These are phyloP conservation scores for Palaemon carinicauda DNA, from an alignment of 1,140 invertebrate species.

Conservation along the genomic window DNA sequence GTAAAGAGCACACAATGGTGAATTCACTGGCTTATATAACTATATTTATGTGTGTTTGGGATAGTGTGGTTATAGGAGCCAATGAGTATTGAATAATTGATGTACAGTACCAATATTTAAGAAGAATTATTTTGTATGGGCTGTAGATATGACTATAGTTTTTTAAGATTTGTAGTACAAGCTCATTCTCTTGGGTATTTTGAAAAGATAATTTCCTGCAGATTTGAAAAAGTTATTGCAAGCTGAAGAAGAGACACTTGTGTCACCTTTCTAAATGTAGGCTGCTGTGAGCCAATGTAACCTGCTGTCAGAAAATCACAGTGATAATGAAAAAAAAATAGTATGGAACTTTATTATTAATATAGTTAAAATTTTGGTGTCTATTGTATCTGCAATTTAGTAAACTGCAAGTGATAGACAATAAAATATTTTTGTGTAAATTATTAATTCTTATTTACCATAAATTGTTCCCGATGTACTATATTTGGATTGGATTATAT, in stretches of 20 bases:
- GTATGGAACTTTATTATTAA: background rate
- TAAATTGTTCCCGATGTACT: too few species aligned
- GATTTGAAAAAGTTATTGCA: background rate
- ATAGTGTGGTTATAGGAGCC: background rate
- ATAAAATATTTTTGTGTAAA: conserved; percentile 50
- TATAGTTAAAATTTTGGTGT: conserved; percentile 36
- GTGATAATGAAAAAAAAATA: background rate
- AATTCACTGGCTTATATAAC: too few species aligned
- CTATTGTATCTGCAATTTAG: conserved; percentile 47
- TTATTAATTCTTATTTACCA: background rate
- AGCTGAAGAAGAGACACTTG: background rate
- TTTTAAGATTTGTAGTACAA: conserved; percentile 30
- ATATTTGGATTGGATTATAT: too few species aligned
- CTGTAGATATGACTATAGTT: conserved; percentile 29
- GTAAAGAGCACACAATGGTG: too few species aligned
- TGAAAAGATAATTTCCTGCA: conserved; percentile 4
- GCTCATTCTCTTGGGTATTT: conserved; percentile 9
- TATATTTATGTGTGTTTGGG: background rate
- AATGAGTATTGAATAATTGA: background rate
- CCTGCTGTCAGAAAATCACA: background rate
- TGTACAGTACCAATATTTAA: background rate
- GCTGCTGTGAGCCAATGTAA: background rate
- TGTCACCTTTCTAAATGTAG: too few species aligned
- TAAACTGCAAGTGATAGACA: conserved; percentile 48
- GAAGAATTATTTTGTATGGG: conserved; percentile 25